Percentiles rank a stretch among this genome's conserved stretches.
Conservation (phyloP, 1,140 invertebrate genomes). For the Melitaea cinxia region DNA sequence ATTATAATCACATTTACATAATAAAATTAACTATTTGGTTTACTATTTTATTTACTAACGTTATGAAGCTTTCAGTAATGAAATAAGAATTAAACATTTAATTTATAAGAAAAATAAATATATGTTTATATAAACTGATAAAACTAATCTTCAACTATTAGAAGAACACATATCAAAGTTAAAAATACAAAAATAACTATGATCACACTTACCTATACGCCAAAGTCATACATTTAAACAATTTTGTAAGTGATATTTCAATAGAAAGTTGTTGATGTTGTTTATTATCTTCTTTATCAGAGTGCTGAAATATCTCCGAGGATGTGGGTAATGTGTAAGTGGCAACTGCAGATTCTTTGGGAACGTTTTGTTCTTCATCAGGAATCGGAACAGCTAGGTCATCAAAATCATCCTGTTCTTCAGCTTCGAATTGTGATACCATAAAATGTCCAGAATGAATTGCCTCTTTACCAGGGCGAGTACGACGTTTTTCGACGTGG, state of each 20-base stretch:
- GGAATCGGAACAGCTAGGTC: conserved; percentile 89
- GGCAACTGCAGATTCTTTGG: conserved; percentile 71
- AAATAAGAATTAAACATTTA: too few species aligned
- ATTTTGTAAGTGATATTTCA: conserved; percentile 95
- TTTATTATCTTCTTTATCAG: conserved; percentile 77
- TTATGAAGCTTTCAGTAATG: too few species aligned
- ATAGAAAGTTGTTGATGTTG: conserved; percentile 89
- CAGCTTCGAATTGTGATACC: conserved; percentile 97
- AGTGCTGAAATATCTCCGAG: conserved; percentile 59
- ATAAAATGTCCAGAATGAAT: conserved; percentile 99
- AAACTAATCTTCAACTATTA: background rate
- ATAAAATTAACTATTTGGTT: too few species aligned
- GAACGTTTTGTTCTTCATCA: conserved; percentile 82
- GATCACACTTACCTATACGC: conserved; percentile 91
- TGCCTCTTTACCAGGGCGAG: conserved; percentile 84
- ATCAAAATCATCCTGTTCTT: conserved; percentile 94
- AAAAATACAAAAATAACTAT: background rate
- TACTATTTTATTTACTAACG: too few species aligned
- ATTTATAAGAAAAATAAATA: background rate
- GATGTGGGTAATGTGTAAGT: conserved; percentile 67
- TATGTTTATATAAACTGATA: background rate
- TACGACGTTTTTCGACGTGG: conserved; percentile 67
- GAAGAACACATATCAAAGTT: background rate
- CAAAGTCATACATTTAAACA: conserved; percentile 98
- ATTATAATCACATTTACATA: too few species aligned